Evolutionary conservation across 1,140 invertebrate species (phyloP).

Genomic region (Drosophila parabipectinata): DNA sequence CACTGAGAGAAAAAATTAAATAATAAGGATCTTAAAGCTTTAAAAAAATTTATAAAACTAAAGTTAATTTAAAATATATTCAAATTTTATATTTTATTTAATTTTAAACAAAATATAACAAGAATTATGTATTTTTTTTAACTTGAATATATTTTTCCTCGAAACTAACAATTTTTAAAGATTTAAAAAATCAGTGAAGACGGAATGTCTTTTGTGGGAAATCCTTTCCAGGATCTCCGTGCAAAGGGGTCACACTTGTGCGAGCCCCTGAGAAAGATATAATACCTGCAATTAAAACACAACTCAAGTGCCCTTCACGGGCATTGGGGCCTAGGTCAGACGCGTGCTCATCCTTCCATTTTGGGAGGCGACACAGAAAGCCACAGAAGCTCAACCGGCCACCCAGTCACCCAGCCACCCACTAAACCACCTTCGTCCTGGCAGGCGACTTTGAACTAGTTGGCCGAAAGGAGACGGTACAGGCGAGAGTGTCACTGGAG

Average conservation of each 20-base stretch:
- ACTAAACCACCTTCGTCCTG: neutral
- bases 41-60: too few species aligned
- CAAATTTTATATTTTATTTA: neutral
- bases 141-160: too few species aligned
- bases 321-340: constrained; percentile 80
- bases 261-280: constrained; percentile 65
- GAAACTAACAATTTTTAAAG: too few species aligned
- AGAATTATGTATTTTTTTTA: neutral
- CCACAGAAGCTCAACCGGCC: neutral
- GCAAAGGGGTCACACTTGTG: constrained; percentile 57
- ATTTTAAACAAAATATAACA: neutral
- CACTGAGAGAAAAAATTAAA: neutral
- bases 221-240: constrained; percentile 2
- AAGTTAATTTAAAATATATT: neutral
- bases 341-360: constrained; percentile 29
- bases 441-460: constrained; percentile 68
- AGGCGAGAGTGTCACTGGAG: constrained; percentile 15
- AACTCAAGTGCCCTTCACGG: constrained; percentile 74
- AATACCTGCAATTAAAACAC: constrained; percentile 82
- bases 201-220: neutral
- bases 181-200: neutral
- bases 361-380: neutral
- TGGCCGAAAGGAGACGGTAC: constrained; percentile 15
- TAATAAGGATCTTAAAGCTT: too few species aligned
- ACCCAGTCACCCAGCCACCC: neutral